A percentile compares a stretch with the other conserved stretches of the same genome.
Evolutionary conservation across 2,113 vertebrate genomes (phyloP).

Genomic region (Perognathus longimembris): DNA sequence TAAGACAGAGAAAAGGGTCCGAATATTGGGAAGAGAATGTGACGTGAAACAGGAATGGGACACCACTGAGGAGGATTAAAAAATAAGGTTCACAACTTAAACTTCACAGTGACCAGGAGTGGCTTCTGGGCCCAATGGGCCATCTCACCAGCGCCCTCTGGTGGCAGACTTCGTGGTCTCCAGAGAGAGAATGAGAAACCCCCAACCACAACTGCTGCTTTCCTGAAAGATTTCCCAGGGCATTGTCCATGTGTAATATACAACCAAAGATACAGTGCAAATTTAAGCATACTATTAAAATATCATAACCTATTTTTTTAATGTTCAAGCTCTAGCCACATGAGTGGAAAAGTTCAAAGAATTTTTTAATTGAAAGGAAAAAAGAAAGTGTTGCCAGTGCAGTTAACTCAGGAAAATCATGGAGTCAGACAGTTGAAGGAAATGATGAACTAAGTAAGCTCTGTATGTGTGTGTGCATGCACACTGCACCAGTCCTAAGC

Average conservation of each 20-base stretch:
- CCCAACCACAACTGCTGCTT: not conserved
- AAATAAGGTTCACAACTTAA: too few relatives aligned
- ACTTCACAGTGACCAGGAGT: not conserved
- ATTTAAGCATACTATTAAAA: slow-evolving; percentile 3
- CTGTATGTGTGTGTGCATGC: too few relatives aligned
- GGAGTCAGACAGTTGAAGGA: not conserved
- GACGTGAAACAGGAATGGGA: not conserved
- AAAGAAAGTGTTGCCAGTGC: not conserved
- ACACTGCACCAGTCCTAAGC: too few relatives aligned
- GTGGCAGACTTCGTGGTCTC: not conserved
- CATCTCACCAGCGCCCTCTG: not conserved
- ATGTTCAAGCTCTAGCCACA: not conserved
- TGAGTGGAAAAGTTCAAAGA: not conserved
- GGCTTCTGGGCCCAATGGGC: not conserved
- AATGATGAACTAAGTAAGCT: not conserved
- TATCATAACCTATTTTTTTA: not conserved
- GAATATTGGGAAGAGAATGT: not conserved
- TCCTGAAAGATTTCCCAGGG: not conserved
- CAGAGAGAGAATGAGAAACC: not conserved
- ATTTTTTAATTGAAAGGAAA: slow-evolving; percentile 15
- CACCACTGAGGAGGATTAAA: not conserved
- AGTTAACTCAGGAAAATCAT: slow-evolving; percentile 20
- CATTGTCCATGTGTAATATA: not conserved
- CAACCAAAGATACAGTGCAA: not conserved
- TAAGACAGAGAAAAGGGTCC: slow-evolving; percentile 1